Percentiles rank a stretch among this genome's conserved stretches.
These are phyloP conservation scores for Nemurella pictetii DNA, from an alignment of 2,888 invertebrate genomes.

Conservation along the genomic window DNA sequence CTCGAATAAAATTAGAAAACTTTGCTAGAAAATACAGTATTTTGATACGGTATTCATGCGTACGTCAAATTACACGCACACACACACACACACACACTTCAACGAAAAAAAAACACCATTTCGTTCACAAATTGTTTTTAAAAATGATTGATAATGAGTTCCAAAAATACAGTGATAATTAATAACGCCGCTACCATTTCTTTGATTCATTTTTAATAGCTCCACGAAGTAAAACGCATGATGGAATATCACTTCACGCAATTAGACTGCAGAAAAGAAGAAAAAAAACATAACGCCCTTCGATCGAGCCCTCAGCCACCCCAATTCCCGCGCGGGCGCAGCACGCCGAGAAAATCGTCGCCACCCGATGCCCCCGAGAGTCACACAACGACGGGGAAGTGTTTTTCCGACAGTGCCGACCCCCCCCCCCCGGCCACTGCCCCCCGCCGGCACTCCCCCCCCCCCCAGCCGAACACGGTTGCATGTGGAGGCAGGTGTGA, in stretches of 20 bases:
- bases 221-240: too few relatives aligned
- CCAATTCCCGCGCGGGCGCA: background rate
- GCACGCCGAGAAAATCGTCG: background rate
- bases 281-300: too few relatives aligned
- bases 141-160: background rate
- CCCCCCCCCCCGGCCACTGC: background rate
- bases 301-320: background rate
- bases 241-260: background rate
- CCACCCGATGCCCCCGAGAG: too few relatives aligned
- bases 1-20: background rate
- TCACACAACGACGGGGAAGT: background rate
- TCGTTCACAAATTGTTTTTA: background rate
- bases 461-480: background rate
- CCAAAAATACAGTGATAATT: background rate
- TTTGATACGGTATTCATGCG: background rate
- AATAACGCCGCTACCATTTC: background rate
- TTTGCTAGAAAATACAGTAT: background rate
- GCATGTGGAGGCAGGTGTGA: conserved; percentile 33
- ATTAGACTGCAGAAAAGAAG: background rate
- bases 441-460: background rate
- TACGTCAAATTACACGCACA: background rate
- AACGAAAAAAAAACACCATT: background rate
- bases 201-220: background rate
- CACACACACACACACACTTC: background rate
- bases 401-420: background rate